Evolutionary conservation across 2,888 invertebrate genomes (phyloP), one percentile per base, ranked within the genome.

Genomic region (Heliconius cydno): DNA sequence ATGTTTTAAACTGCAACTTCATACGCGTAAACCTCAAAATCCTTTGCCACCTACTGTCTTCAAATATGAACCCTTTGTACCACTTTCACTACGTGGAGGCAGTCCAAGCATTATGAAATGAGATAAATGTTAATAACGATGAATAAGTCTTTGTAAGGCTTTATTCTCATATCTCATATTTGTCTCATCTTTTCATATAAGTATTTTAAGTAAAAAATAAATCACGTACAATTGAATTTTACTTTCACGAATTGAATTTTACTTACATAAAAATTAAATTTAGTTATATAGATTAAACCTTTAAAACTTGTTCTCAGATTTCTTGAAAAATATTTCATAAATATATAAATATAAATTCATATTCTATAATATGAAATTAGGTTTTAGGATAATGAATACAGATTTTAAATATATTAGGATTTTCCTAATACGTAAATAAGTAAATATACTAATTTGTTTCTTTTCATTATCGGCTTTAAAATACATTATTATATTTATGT

Each of bases 401-500:
- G n/a, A 25, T 34, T 66, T 60, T 41, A 4, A 41, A 30, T 63
- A 34, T 63, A 46, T 25, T 75, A 34, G 67, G 63, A 46, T 76
- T 70, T 79, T 72, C 71, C 72, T 60, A 79, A 76, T 46, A 52
- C 28, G 74, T 72, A 66, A 65, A 41, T 46, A 30, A 70, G n/a
- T 75, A 66, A 30, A 22, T 46, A 34, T 63, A 68, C 67, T 79
- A 75, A 80, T 77, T 52, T 57, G 74, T 65, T 74, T 77, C 28
- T 77, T 57, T 68, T 75, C 71, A 78, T 80, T 80, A 73, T 79
- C 78, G 66, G 72, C 63, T 74, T 82, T 78, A 52, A 81, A 80
- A 81, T 81, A 78, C 76, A 79, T 80, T 74, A 78, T 28, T 72
- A 81, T 77, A 83, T 81, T 83, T 84, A 77, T 84, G 83, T 84